A percentile compares a stretch with the other conserved stretches of the same genome.
phyloP scores from a whole-genome alignment of 2,888 invertebrate genomes.

The Drosophila lacicola region DNA sequence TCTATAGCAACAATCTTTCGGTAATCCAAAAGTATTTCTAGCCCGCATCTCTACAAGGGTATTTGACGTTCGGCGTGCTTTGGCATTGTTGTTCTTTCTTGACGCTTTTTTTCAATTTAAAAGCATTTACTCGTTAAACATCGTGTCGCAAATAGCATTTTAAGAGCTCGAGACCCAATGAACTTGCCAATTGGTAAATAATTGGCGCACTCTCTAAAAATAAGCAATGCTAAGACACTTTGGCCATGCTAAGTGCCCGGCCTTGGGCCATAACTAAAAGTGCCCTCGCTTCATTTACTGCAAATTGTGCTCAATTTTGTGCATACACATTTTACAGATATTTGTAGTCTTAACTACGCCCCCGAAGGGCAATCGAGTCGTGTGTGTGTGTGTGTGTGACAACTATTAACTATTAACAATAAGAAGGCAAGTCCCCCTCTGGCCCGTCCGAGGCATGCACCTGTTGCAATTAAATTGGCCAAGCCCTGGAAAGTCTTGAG shows the following conservation, averaged over 20 bases:
- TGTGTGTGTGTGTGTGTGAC: constrained; percentile 12
- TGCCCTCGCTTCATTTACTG: constrained; percentile 73
- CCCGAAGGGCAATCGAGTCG: constrained; percentile 50
- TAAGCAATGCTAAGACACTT: constrained; percentile 59
- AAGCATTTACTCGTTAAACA: constrained; percentile 15
- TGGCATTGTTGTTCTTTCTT: too few species aligned
- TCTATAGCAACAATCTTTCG: too few species aligned
- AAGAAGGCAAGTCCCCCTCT: constrained; percentile 4
- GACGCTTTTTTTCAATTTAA: constrained; percentile 12
- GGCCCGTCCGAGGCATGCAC: constrained; percentile 24
- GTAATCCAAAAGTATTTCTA: too few species aligned
- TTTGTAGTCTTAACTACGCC: constrained; percentile 20
- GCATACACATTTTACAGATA: constrained; percentile 41
- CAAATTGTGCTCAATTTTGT: constrained; percentile 68
- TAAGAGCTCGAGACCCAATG: constrained; percentile 11
- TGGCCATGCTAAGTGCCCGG: constrained; percentile 49
- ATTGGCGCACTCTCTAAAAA: constrained; percentile 29
- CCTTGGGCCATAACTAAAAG: constrained; percentile 41
- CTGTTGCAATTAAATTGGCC: constrained; percentile 65
- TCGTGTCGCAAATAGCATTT: constrained; percentile 20
- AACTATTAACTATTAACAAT: not conserved
- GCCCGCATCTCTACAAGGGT: too few species aligned
- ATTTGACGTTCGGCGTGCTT: too few species aligned
- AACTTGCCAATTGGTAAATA: constrained; percentile 30
- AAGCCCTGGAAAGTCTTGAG: constrained; percentile 48